A percentile compares a stretch with the other conserved stretches of the same genome.
Conservation (phyloP, 2,113 vertebrate genomes). For the Zosterops lateralis region DNA sequence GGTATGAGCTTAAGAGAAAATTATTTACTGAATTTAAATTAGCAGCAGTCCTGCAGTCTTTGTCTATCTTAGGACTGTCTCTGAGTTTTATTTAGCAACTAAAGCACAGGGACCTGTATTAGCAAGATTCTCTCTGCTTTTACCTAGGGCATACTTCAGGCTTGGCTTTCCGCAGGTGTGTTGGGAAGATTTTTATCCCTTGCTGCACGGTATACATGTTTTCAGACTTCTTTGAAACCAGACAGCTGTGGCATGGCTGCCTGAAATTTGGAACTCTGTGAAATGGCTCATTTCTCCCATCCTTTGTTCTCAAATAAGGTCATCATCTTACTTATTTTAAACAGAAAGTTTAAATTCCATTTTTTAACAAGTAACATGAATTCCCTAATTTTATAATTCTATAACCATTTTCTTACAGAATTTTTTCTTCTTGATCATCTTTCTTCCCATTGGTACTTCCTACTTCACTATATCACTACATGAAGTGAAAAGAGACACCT, state of each 20-base stretch:
- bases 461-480: background rate
- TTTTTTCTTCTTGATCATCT: background rate
- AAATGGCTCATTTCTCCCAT: background rate
- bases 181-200: background rate
- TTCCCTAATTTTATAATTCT: background rate
- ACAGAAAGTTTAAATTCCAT: background rate
- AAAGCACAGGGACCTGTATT: background rate
- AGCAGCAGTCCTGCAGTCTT: background rate
- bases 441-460: background rate
- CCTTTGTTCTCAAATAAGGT: background rate
- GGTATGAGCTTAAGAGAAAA: background rate
- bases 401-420: background rate
- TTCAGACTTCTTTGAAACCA: background rate
- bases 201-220: background rate
- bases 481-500: background rate
- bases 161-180: background rate
- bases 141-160: background rate
- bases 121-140: background rate
- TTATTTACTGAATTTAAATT: background rate
- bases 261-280: background rate
- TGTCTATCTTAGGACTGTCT: background rate
- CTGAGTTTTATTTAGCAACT: background rate
- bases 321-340: background rate
- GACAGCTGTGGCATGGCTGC: background rate
- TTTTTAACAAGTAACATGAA: background rate